phyloP scores from a whole-genome alignment of 1,140 invertebrate species.

The Drosophila nigromelanica region DNA sequence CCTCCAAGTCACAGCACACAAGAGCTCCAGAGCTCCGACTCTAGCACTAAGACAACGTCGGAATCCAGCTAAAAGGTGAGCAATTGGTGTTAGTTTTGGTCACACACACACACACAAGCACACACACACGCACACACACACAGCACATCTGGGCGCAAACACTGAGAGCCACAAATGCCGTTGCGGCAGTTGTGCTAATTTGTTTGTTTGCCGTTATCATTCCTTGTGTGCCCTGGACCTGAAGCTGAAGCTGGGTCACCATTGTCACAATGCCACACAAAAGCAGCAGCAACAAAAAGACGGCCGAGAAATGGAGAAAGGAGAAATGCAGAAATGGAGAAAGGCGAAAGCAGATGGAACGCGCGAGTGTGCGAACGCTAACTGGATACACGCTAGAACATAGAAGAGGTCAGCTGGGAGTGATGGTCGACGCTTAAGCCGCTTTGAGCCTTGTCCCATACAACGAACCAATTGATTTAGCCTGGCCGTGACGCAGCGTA shows the following conservation, averaged over 20 bases:
- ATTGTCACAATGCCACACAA: conserved; percentile 67
- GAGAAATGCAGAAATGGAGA: too few species aligned
- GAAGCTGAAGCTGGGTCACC: conserved; percentile 59
- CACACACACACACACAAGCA: conserved; percentile 12
- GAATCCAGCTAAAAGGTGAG: conserved; percentile 47
- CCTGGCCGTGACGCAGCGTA: too few species aligned
- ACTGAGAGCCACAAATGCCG: conserved; percentile 69
- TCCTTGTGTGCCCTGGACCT: conserved; percentile 56
- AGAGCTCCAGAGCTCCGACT: conserved; percentile 1
- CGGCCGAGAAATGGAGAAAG: conserved; percentile 14
- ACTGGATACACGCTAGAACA: conserved; percentile 7
- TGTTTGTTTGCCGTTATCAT: conserved; percentile 81
- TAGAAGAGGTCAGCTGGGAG: conserved; percentile 35
- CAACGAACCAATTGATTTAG: conserved; percentile 3
- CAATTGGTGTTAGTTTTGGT: conserved; percentile 51
- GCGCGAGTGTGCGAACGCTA: background rate
- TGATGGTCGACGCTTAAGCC: conserved; percentile 14
- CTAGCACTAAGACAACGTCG: conserved; percentile 20
- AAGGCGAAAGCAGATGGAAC: too few species aligned
- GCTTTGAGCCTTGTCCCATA: conserved; percentile 8
- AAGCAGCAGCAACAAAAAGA: conserved; percentile 23
- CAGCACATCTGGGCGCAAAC: conserved; percentile 22
- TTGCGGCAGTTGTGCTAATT: conserved; percentile 82
- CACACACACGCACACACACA: too few species aligned
- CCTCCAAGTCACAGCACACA: background rate